phyloP scores from a whole-genome alignment of 2,113 vertebrate species.

The cattle (Bos taurus) region ARS-UCD2.0 NC_037351.1:38239501-38240000 shows the following conservation, averaged over 20 bases:
- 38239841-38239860: neutral
- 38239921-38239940: neutral
- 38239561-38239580: neutral
- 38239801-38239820: neutral
- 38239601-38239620: neutral
- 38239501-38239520: neutral
- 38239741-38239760: slow-evolving; percentile 1
- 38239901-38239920: neutral
- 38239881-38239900: neutral
- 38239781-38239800: neutral
- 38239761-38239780: neutral
- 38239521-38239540: neutral
- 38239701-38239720: neutral
- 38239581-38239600: neutral
- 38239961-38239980: neutral
- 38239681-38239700: neutral
- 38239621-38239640: neutral
- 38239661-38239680: neutral
- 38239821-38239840: neutral
- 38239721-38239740: neutral
- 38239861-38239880: neutral
- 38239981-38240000: neutral
- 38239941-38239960: neutral
- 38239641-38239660: neutral
- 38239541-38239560: neutral